phyloP scores from a whole-genome alignment of 2,113 vertebrate species.

The Limnothrissa miodon region DNA sequence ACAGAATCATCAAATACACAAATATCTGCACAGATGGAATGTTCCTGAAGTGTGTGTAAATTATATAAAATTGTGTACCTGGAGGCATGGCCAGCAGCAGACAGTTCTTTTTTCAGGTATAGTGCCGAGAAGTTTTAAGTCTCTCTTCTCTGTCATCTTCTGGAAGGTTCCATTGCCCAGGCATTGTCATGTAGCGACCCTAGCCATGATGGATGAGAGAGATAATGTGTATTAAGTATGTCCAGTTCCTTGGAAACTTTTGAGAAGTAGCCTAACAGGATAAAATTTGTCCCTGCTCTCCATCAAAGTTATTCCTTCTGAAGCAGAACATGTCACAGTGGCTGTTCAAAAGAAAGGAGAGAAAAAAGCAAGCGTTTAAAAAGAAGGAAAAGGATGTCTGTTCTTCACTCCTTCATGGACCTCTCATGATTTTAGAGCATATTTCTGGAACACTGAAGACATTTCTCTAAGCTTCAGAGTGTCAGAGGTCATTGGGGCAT shows the following conservation, averaged over 20 bases:
- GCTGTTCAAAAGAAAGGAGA: constrained; percentile 50
- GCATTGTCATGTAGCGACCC: constrained; percentile 79
- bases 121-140: constrained; percentile 54
- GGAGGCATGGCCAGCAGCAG: constrained; percentile 2
- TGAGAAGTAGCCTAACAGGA: constrained; percentile 81
- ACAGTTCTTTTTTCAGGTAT: constrained; percentile 61
- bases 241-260: constrained; percentile 77
- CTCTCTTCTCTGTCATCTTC: constrained; percentile 62
- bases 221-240: constrained; percentile 83
- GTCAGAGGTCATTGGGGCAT: constrained; percentile 36
- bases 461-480: constrained; percentile 33
- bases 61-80: not conserved
- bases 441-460: constrained; percentile 32
- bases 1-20: constrained; percentile 17
- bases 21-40: not conserved
- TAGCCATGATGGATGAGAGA: constrained; percentile 80
- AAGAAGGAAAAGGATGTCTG: constrained; percentile 17
- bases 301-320: constrained; percentile 81
- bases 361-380: not conserved
- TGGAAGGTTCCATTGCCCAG: constrained; percentile 67
- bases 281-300: constrained; percentile 84
- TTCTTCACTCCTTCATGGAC: constrained; percentile 4
- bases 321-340: constrained; percentile 81
- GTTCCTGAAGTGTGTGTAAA: not conserved
- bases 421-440: constrained; percentile 34